A percentile compares a stretch with the other conserved stretches of the same genome.
Evolutionary conservation across 2,797 vertebrate genomes (phyloP).

Genomic region (Glossophaga mutica): DNA sequence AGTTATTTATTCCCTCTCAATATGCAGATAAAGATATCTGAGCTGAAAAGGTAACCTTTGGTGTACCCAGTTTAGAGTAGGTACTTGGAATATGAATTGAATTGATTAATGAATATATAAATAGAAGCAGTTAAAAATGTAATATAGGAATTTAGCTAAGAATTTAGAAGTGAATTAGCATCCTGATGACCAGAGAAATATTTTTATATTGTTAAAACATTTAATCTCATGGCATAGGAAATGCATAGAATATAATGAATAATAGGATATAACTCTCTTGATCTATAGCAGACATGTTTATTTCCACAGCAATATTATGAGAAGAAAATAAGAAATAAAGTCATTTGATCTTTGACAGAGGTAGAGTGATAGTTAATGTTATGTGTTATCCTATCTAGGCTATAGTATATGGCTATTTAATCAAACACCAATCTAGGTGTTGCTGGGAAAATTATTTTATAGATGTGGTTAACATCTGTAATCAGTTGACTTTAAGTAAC

Average conservation of each 20-base stretch:
- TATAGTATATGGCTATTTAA: not conserved
- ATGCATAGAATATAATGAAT: not conserved
- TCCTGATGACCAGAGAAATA: not conserved
- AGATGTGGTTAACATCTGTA: not conserved
- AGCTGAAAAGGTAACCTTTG: not conserved
- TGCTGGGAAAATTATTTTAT: not conserved
- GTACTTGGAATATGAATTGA: not conserved
- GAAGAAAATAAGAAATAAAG: not conserved
- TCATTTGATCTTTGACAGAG: not conserved
- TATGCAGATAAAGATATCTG: not conserved
- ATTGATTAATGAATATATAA: not conserved
- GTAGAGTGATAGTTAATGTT: not conserved
- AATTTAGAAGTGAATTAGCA: not conserved
- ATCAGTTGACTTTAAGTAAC: not conserved
- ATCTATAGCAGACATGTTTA: not conserved
- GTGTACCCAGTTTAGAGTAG: not conserved
- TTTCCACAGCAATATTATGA: not conserved
- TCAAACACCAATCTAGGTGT: not conserved
- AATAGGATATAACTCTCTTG: not conserved
- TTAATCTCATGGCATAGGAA: not conserved
- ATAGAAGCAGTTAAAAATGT: not conserved
- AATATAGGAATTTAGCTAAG: not conserved
- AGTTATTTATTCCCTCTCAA: not conserved
- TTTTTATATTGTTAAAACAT: conserved; percentile 1
- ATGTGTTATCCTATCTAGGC: not conserved